These are phyloP conservation scores for Pseudolycoriella hygida DNA, from an alignment of 2,888 invertebrate species.

Conservation along the genomic window DNA sequence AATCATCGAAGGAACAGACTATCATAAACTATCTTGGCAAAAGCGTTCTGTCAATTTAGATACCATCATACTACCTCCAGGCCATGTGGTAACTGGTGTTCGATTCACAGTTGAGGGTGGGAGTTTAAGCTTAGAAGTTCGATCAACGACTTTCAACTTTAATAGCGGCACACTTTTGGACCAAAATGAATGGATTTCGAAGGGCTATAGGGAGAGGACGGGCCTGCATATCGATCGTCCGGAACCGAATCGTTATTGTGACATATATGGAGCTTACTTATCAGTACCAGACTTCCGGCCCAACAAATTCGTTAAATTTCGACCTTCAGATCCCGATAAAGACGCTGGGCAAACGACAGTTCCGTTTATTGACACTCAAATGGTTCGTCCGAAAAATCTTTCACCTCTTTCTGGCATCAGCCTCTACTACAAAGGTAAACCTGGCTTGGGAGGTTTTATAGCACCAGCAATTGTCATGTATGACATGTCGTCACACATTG, in stretches of 20 bases:
- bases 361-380: slow-evolving; percentile 35
- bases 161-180: slow-evolving; percentile 25
- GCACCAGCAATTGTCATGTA: slow-evolving; percentile 32
- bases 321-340: slow-evolving; percentile 29
- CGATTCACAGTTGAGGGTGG: slow-evolving; percentile 52
- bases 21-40: slow-evolving; percentile 50
- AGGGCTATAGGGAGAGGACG: slow-evolving; percentile 17
- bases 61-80: slow-evolving; percentile 41
- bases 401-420: slow-evolving; percentile 33
- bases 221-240: slow-evolving; percentile 22
- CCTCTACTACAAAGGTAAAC: slow-evolving; percentile 32
- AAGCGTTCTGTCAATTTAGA: slow-evolving; percentile 55
- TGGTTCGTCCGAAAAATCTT: slow-evolving; percentile 28
- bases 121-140: slow-evolving; percentile 59
- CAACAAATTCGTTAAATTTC: slow-evolving; percentile 33
- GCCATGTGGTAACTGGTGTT: slow-evolving; percentile 41
- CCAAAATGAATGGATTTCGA: slow-evolving; percentile 35
- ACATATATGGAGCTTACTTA: slow-evolving; percentile 9
- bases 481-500: slow-evolving; percentile 14
- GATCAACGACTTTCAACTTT: slow-evolving; percentile 54
- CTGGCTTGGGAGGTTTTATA: slow-evolving; percentile 33
- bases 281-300: slow-evolving; percentile 21
- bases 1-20: slow-evolving; percentile 37
- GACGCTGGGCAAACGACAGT: slow-evolving; percentile 38
- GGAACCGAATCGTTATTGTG: slow-evolving; percentile 16